Conservation (phyloP, 2,113 vertebrate genomes). For the Callipepla squamata region DNA sequence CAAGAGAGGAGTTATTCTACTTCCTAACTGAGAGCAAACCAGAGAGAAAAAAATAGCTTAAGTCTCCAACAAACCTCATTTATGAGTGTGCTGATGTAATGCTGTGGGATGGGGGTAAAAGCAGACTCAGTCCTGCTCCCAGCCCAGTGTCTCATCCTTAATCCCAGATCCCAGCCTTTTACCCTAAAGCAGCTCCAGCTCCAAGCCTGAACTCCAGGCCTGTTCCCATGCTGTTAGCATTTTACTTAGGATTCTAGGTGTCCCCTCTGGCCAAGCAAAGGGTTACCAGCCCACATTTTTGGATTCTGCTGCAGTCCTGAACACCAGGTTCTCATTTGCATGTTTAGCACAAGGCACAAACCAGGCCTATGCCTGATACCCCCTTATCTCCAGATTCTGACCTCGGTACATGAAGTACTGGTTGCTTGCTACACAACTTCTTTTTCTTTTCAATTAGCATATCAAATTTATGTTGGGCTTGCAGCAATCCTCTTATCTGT, state of each 20-base stretch:
- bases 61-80: background rate
- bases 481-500: background rate
- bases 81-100: background rate
- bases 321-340: background rate
- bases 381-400: background rate
- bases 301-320: background rate
- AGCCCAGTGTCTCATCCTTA: background rate
- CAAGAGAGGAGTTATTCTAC: background rate
- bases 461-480: background rate
- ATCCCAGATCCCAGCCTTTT: background rate
- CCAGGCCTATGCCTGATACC: background rate
- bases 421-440: background rate
- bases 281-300: background rate
- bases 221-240: background rate
- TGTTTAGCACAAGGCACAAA: background rate
- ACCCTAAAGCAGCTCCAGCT: background rate
- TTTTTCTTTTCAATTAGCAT: background rate
- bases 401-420: background rate
- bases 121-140: background rate
- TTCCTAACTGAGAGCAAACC: background rate
- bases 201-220: background rate
- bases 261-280: background rate
- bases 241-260: background rate
- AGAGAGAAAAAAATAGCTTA: background rate
- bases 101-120: background rate